phyloP scores from a whole-genome alignment of 2,888 invertebrate genomes.

The Bombyx huttoni region DNA sequence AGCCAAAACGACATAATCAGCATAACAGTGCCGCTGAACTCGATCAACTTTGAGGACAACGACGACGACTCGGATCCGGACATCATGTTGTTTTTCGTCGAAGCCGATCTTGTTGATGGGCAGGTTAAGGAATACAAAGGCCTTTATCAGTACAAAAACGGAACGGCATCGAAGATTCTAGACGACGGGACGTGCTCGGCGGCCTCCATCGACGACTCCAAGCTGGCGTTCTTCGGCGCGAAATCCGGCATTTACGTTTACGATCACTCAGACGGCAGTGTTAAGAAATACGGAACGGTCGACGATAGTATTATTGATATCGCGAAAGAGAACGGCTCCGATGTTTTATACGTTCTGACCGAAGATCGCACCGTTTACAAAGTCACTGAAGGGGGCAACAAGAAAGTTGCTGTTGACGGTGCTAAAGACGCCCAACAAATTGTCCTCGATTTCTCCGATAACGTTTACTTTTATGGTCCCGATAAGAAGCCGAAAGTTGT shows the following conservation, averaged over 20 bases:
- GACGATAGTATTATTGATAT: slow-evolving; percentile 32
- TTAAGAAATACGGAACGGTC: slow-evolving; percentile 34
- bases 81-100: slow-evolving; percentile 19
- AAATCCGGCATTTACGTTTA: slow-evolving; percentile 34
- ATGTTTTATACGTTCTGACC: slow-evolving; percentile 35
- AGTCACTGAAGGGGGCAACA: slow-evolving; percentile 35
- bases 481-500: slow-evolving; percentile 30
- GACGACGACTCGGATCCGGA: slow-evolving; percentile 7
- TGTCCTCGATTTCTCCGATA: slow-evolving; percentile 32
- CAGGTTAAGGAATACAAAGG: slow-evolving; percentile 22
- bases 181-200: slow-evolving; percentile 27
- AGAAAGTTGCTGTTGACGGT: slow-evolving; percentile 27
- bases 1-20: slow-evolving; percentile 25
- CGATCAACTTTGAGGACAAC: slow-evolving; percentile 21
- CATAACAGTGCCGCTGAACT: slow-evolving; percentile 24
- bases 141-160: slow-evolving; percentile 19
- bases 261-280: slow-evolving; percentile 16
- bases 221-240: slow-evolving; percentile 28
- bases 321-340: slow-evolving; percentile 27
- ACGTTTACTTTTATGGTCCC: slow-evolving; percentile 33
- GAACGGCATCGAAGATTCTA: slow-evolving; percentile 20
- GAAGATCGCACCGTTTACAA: slow-evolving; percentile 33
- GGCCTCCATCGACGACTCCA: slow-evolving; percentile 22
- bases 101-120: slow-evolving; percentile 21
- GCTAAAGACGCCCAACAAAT: slow-evolving; percentile 35